These are phyloP conservation scores for Tachyglossus aculeatus DNA, from an alignment of 2,797 vertebrate genomes.

Conservation along the genomic window DNA sequence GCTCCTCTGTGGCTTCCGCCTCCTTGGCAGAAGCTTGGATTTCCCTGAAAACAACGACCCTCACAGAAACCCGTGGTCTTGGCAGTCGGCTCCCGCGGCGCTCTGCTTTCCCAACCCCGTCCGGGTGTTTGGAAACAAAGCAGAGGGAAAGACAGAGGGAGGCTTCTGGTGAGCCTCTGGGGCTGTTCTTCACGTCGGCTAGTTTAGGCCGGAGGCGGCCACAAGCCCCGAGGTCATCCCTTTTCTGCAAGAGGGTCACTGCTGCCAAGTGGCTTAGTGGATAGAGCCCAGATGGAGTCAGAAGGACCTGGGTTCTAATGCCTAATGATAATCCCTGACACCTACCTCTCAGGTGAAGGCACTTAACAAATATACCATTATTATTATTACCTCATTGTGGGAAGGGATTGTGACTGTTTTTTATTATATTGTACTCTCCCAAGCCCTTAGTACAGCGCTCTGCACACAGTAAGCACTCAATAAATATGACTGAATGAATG, in stretches of 20 bases:
- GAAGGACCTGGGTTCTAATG: not conserved
- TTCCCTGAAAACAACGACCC: slow-evolving; percentile 51
- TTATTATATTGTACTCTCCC: no score
- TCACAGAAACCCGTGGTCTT: slow-evolving; percentile 50
- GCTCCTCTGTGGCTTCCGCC: slow-evolving; percentile 52
- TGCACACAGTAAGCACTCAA: no score
- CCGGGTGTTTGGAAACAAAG: no score
- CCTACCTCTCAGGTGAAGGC: not conserved
- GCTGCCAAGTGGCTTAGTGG: not conserved
- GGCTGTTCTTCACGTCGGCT: not conserved
- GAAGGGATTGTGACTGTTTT: no score
- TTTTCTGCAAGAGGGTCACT: no score
- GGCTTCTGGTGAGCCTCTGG: slow-evolving; percentile 29
- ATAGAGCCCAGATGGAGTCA: not conserved
- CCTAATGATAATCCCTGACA: not conserved
- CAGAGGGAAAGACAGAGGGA: not conserved
- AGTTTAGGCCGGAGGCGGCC: slow-evolving; percentile 27
- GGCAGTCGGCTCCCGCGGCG: slow-evolving; percentile 28
- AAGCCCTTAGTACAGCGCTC: no score
- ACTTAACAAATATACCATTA: no score
- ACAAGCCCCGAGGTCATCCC: no score
- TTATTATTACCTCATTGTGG: no score
- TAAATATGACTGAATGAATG: no score
- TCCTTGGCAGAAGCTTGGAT: slow-evolving; percentile 35
- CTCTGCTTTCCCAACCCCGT: no score